phyloP scores from a whole-genome alignment of 2,113 vertebrate genomes.

The Xerus inauris region DNA sequence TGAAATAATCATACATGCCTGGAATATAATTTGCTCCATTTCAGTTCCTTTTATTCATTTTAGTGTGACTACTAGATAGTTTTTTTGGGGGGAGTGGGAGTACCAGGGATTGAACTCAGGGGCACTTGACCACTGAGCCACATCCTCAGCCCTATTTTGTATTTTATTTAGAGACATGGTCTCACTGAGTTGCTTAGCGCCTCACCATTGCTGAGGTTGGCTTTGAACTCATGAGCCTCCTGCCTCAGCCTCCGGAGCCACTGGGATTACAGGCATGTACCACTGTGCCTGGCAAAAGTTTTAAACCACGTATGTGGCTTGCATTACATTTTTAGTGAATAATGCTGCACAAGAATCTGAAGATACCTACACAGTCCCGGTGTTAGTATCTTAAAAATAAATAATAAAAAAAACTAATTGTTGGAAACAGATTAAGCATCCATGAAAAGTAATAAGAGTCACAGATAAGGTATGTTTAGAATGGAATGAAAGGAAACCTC shows the following conservation, averaged over 20 bases:
- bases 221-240: no score
- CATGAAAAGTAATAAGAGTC: background rate
- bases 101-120: no score
- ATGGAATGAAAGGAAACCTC: background rate
- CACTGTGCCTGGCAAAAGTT: background rate
- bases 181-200: no score
- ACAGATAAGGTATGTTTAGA: background rate
- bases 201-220: no score
- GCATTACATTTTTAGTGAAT: background rate
- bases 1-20: no score
- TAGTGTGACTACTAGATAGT: background rate
- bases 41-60: background rate
- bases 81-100: no score
- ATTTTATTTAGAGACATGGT: no score
- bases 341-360: background rate
- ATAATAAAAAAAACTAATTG: background rate
- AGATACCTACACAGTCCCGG: background rate
- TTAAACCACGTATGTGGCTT: background rate
- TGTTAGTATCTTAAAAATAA: conserved; percentile 3
- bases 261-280: no score
- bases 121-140: no score
- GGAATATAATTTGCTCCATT: no score
- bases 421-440: background rate
- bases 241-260: no score
- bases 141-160: no score